A percentile compares a stretch with the other conserved stretches of the same genome.
These are phyloP conservation scores for Anastrepha obliqua DNA, from an alignment of 1,140 invertebrate genomes.

Conservation along the genomic window DNA sequence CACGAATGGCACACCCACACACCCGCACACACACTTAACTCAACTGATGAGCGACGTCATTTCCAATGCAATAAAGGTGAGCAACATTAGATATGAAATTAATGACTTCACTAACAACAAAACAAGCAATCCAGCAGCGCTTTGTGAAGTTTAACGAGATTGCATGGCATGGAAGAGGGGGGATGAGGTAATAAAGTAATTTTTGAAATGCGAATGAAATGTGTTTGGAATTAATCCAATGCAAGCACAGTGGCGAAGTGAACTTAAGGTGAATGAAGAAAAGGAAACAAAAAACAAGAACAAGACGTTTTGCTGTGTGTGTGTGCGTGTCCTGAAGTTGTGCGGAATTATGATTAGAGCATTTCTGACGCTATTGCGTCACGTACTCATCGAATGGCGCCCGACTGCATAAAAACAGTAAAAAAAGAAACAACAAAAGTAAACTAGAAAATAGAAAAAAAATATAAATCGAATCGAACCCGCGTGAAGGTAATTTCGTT, in stretches of 20 bases:
- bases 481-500: background rate
- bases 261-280: background rate
- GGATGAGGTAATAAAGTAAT: background rate
- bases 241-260: background rate
- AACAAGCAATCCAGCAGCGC: background rate
- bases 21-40: background rate
- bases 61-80: slow-evolving; percentile 37
- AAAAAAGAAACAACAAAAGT: background rate
- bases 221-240: slow-evolving; percentile 4
- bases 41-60: background rate
- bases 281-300: background rate
- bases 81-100: slow-evolving; percentile 40
- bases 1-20: background rate
- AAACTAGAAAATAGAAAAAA: background rate
- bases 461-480: background rate
- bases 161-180: background rate
- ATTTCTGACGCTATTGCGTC: slow-evolving; percentile 11
- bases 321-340: background rate
- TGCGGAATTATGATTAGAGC: slow-evolving; percentile 41
- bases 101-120: slow-evolving; percentile 23
- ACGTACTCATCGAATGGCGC: background rate
- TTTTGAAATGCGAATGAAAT: background rate
- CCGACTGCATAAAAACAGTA: background rate
- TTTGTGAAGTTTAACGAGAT: slow-evolving; percentile 1
- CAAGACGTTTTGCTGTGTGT: background rate